These are phyloP conservation scores for Thamnaconus septentrionalis DNA, from an alignment of 2,113 vertebrate genomes.

Conservation along the genomic window DNA sequence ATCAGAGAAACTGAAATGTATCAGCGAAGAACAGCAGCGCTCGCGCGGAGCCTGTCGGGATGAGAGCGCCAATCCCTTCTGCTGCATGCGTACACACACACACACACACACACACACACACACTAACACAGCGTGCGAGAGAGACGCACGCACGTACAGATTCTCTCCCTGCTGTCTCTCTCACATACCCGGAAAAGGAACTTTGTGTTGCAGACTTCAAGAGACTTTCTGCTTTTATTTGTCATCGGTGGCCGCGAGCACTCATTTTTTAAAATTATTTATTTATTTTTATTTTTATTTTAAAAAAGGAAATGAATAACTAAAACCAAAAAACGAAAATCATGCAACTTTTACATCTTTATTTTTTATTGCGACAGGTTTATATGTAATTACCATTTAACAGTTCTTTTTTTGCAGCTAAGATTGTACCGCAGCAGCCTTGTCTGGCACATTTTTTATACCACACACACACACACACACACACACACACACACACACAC, in stretches of 20 bases:
- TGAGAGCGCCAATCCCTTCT: slow-evolving; percentile 20
- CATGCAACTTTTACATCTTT: no score
- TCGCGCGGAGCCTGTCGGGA: slow-evolving; percentile 23
- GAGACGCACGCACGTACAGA: background rate
- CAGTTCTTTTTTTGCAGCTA: no score
- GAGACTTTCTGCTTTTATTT: slow-evolving; percentile 11
- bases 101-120: no score
- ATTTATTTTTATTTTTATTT: background rate
- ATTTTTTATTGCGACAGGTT: no score
- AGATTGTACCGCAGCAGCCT: no score
- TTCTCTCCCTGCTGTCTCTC: background rate
- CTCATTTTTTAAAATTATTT: no score
- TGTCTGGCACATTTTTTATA: no score
- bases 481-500: no score
- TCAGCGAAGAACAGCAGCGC: slow-evolving; percentile 36
- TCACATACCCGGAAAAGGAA: background rate
- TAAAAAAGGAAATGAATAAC: no score
- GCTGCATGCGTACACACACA: background rate
- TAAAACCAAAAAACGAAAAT: no score
- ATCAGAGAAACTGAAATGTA: slow-evolving; percentile 40
- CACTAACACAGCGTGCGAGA: no score
- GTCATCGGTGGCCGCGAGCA: slow-evolving; percentile 1
- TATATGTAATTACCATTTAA: background rate
- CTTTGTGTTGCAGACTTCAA: slow-evolving; percentile 19
- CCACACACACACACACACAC: no score